Conservation (phyloP, 2,797 vertebrate species). For the Gastrophryne carolinensis region DNA sequence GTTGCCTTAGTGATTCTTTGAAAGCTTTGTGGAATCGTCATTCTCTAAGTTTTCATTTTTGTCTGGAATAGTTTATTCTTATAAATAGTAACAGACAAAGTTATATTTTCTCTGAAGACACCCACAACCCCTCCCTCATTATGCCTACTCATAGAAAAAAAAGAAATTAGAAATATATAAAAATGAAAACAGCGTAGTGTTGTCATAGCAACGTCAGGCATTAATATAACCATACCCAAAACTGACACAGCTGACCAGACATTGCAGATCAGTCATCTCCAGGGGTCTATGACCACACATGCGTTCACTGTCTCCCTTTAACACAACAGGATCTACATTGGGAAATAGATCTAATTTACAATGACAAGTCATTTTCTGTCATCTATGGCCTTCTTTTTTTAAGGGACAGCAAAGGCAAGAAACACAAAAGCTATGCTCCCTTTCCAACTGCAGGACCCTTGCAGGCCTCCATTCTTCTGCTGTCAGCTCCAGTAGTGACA, state of each 20-base stretch:
- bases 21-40: background rate
- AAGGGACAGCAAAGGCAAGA: no score
- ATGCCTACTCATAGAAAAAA: background rate
- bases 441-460: no score
- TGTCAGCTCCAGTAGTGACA: no score
- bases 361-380: no score
- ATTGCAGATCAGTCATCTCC: no score
- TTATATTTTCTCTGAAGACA: slow-evolving; percentile 9
- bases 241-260: background rate
- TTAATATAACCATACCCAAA: slow-evolving; percentile 21
- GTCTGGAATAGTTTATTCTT: background rate
- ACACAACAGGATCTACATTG: no score
- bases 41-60: background rate
- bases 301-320: no score
- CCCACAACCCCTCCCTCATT: background rate
- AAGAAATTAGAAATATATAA: background rate
- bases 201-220: slow-evolving; percentile 23
- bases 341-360: no score
- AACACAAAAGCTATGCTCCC: no score
- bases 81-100: slow-evolving; percentile 19
- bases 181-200: background rate
- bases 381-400: no score
- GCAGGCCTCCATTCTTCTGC: no score
- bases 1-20: background rate
- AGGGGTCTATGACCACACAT: no score